Evolutionary conservation across 2,797 vertebrate genomes (phyloP).

Genomic region (Coccyzus lansbergi): DNA sequence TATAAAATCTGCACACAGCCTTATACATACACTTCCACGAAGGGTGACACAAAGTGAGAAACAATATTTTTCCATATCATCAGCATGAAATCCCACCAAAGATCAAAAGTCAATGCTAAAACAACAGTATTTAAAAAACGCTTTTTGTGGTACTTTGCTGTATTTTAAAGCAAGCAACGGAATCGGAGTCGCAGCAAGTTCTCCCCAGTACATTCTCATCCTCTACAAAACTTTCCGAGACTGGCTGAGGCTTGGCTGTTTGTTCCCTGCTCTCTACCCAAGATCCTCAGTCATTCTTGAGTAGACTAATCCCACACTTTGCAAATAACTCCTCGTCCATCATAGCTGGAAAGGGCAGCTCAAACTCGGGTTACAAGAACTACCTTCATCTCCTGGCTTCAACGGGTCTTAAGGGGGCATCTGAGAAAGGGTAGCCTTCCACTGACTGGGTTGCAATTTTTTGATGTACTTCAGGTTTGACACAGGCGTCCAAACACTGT

Average conservation of each 20-base stretch:
- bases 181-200: not conserved
- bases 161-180: not conserved
- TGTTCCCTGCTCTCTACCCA: not conserved
- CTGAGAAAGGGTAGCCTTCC: not conserved
- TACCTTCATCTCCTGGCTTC: not conserved
- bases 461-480: not conserved
- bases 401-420: not conserved
- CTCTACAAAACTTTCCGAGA: not conserved
- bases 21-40: not conserved
- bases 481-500: not conserved
- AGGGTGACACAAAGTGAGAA: not conserved
- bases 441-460: not conserved
- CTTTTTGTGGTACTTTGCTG: not conserved
- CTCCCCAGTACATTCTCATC: not conserved
- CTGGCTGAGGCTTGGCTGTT: not conserved
- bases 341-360: not conserved
- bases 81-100: not conserved
- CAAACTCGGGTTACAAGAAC: not conserved
- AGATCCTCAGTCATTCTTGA: not conserved
- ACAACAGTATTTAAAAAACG: not conserved
- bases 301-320: not conserved
- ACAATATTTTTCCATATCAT: not conserved
- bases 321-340: not conserved
- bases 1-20: not conserved
- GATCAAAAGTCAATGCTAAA: not conserved